Evolutionary conservation across 2,113 vertebrate species (phyloP), one percentile per base, ranked within the genome.

Genomic region (Pygoscelis antarcticus): DNA sequence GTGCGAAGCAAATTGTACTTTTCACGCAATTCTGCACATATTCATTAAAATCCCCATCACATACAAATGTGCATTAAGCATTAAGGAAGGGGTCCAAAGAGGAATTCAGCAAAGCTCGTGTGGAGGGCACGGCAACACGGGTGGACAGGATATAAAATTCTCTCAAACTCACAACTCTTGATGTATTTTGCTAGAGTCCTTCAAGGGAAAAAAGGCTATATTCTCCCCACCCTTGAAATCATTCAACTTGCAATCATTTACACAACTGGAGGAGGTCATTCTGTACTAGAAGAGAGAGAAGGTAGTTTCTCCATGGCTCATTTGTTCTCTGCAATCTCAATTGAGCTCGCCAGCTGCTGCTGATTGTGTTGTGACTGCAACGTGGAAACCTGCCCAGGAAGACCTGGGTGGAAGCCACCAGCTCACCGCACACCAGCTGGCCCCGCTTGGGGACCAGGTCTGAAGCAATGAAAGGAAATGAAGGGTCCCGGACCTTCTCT

Each of bases 111-210:
- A 4, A 36, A 30, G 22, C 29, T 87, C 3, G 0, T 6, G 4
- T 1, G 52, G 46, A 87, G 10, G 38, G 14, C 26, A 55, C 0
- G 1, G 62, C 10, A 26, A 51, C 1, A 4, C 0, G 0, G 26
- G 47, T 26, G 69, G 64, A 14, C 16, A 17, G 23, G 4, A 14
- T 2, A 9, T 3, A 12, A 66, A 55, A 57, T 52, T 30, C 23
- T 51, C 83, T 34, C 3, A 1, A 44, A 27, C 23, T 30, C 46
- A 9, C 17, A 26, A 6, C 19, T 51, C 47, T 7, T 29, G 32
- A 61, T 21, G 68, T 20, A 32, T 6, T 55, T 62, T 4, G 34
- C 32, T 6, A 16, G n/a, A 27, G 10, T 13, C 13, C 14, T 46
- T 23, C 2, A 40, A 61, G 7, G 55, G 5, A 1, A 65, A 76